Percentiles rank a stretch among this genome's conserved stretches.
These are phyloP conservation scores for Carcina quercana DNA, from an alignment of 2,888 invertebrate genomes.

Conservation along the genomic window DNA sequence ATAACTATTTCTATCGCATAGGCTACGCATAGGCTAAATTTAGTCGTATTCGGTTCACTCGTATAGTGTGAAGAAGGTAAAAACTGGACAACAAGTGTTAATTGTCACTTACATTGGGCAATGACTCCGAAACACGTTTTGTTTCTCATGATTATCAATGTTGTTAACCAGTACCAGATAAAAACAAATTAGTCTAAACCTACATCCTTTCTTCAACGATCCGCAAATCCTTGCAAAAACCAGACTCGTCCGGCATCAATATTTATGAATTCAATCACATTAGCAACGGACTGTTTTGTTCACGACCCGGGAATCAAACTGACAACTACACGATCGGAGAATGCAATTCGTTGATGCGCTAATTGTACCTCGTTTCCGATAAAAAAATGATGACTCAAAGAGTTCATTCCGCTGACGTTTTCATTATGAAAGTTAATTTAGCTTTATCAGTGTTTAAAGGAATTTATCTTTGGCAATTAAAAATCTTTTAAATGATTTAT, in stretches of 20 bases:
- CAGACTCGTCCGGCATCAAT: slow-evolving; percentile 27
- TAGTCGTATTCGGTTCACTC: too few relatives aligned
- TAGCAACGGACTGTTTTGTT: slow-evolving; percentile 37
- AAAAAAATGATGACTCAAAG: slow-evolving; percentile 22
- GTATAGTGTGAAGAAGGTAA: too few relatives aligned
- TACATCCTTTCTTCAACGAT: neutral
- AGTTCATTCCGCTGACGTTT: slow-evolving; percentile 19
- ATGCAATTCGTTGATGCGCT: slow-evolving; percentile 38
- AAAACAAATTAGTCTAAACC: neutral
- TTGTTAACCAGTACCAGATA: too few relatives aligned
- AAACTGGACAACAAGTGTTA: too few relatives aligned
- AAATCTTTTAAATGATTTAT: neutral
- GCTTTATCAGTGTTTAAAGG: slow-evolving; percentile 1
- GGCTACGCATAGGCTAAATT: too few relatives aligned
- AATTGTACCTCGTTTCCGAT: slow-evolving; percentile 29
- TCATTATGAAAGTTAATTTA: slow-evolving; percentile 4
- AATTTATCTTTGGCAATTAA: slow-evolving; percentile 2
- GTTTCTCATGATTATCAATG: too few relatives aligned
- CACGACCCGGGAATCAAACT: slow-evolving; percentile 25
- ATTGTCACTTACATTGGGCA: too few relatives aligned
- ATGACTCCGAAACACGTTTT: too few relatives aligned
- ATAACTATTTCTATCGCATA: too few relatives aligned
- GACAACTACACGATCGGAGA: slow-evolving; percentile 31
- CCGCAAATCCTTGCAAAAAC: slow-evolving; percentile 15
- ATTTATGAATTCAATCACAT: slow-evolving; percentile 51